phyloP scores from a whole-genome alignment of 2,797 vertebrate species.

The Falco cherrug region DNA sequence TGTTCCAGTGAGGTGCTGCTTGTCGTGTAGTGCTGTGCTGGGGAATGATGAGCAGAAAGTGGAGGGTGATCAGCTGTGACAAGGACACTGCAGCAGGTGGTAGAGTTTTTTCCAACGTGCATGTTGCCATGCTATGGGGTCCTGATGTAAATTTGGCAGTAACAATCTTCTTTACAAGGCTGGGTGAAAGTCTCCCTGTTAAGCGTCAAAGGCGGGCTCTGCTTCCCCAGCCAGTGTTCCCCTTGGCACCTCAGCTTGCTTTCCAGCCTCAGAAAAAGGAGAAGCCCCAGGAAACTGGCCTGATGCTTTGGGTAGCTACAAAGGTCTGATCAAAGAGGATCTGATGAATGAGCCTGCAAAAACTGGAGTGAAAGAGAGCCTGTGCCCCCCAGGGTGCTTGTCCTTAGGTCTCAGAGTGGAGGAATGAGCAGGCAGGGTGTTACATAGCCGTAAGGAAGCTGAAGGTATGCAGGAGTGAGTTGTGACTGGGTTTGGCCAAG shows the following conservation, averaged over 20 bases:
- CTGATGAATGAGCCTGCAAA: background rate
- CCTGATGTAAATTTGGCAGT: background rate
- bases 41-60: background rate
- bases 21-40: background rate
- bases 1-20: background rate
- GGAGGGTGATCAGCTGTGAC: background rate
- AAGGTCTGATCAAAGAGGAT: background rate
- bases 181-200: background rate
- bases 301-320: background rate
- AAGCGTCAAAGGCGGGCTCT: background rate
- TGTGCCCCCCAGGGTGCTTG: background rate
- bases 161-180: background rate
- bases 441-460: background rate
- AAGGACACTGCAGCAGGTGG: background rate
- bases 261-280: background rate
- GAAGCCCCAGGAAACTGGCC: background rate
- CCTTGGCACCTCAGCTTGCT: background rate
- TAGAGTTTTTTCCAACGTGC: rapidly evolving
- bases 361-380: background rate
- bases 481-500: background rate
- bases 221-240: background rate
- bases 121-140: background rate
- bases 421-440: background rate
- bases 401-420: background rate
- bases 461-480: background rate